phyloP scores from a whole-genome alignment of 1,140 invertebrate genomes.

The Mizuhopecten yessoensis region DNA sequence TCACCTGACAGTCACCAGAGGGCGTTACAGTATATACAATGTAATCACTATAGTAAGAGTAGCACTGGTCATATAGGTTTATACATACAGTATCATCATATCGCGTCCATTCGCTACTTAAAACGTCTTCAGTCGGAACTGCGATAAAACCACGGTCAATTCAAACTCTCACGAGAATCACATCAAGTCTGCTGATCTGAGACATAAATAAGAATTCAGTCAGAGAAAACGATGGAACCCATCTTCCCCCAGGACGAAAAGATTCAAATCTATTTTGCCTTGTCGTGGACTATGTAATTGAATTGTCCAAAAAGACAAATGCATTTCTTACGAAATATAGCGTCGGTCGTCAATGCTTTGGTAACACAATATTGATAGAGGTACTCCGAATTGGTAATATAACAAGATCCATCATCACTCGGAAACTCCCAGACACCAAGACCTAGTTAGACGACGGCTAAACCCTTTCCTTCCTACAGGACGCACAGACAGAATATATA shows the following conservation, averaged over 20 bases:
- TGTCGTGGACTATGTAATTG: slow-evolving; percentile 26
- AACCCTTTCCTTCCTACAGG: neutral
- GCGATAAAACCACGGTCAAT: neutral
- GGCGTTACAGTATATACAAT: too few relatives aligned
- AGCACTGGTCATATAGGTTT: too few relatives aligned
- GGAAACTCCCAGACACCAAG: neutral
- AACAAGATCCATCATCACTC: neutral
- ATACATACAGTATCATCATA: neutral
- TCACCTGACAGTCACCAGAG: too few relatives aligned
- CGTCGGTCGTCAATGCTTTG: neutral
- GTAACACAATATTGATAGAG: slow-evolving; percentile 25
- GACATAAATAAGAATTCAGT: slow-evolving; percentile 39
- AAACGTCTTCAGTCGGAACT: slow-evolving; percentile 14
- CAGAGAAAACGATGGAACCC: neutral
- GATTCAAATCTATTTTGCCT: slow-evolving; percentile 28
- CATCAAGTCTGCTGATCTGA: slow-evolving; percentile 4
- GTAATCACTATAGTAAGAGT: too few relatives aligned
- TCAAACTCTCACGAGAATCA: slow-evolving; percentile 1
- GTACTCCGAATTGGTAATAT: neutral
- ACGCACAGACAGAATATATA: neutral
- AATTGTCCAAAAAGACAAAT: slow-evolving; percentile 36
- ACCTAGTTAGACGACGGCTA: neutral
- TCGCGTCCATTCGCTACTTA: neutral
- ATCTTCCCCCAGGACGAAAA: slow-evolving; percentile 18
- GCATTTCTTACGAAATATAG: neutral